These are phyloP conservation scores for Dicyrtoma fusca DNA, from an alignment of 2,888 invertebrate genomes.

Conservation along the genomic window DNA sequence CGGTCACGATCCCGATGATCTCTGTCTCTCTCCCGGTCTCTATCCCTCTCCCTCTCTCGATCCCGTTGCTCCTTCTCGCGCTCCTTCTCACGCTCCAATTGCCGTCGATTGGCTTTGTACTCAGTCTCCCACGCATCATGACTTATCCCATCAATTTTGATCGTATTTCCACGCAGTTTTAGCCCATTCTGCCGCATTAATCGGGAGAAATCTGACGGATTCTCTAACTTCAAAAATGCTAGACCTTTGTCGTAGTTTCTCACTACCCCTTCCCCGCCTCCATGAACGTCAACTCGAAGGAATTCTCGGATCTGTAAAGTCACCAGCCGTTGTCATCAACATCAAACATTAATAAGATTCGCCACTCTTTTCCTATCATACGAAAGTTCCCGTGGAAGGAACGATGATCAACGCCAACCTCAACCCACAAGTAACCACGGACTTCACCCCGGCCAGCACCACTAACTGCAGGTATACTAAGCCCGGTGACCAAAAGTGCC, in stretches of 20 bases:
- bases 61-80: slow-evolving; percentile 47
- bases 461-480: neutral
- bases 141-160: slow-evolving; percentile 47
- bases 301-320: slow-evolving; percentile 50
- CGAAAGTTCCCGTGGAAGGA: too few relatives aligned
- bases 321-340: slow-evolving; percentile 8
- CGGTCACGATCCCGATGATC: slow-evolving; percentile 36
- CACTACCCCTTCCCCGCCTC: slow-evolving; percentile 53
- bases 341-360: neutral
- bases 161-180: slow-evolving; percentile 44
- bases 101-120: slow-evolving; percentile 43
- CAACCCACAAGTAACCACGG: too few relatives aligned
- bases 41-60: slow-evolving; percentile 42
- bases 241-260: slow-evolving; percentile 52
- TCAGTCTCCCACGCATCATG: slow-evolving; percentile 47
- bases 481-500: too few relatives aligned
- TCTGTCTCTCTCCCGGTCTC: slow-evolving; percentile 2
- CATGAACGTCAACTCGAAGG: slow-evolving; percentile 52
- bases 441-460: neutral
- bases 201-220: slow-evolving; percentile 47
- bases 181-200: slow-evolving; percentile 48
- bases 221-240: slow-evolving; percentile 50
- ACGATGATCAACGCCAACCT: too few relatives aligned
- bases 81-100: slow-evolving; percentile 50
- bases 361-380: too few relatives aligned